Base-by-base conservation (phyloP, 2,113 vertebrate genomes). In the Entelurus aequoreus region DNA sequence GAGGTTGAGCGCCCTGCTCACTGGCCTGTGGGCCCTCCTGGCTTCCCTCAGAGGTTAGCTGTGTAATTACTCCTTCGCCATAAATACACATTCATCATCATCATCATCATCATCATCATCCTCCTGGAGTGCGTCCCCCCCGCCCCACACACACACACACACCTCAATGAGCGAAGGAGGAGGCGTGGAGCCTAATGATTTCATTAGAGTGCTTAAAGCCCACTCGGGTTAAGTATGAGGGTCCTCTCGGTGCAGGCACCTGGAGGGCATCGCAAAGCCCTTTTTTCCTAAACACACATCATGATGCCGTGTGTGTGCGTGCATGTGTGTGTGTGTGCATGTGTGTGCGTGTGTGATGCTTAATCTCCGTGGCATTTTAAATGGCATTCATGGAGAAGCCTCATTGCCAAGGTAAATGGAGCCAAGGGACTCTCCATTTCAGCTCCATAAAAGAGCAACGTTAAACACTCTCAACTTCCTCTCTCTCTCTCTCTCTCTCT, bases 51-150 rank as follows among this genome's bases (percentile, higher is more conserved):
- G 94, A 95, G 96, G 95, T 98, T 95, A 93, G 93, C 93, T 93
- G 94, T 95, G 95, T 98, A 99, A 98, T 98, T 98, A 98, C 93
- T 89, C 83, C 86, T 82, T 86, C 83, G 75, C 78, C 76, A 94
- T 92, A 92, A 92, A 95, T 94, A 95, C 91, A 98, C 94, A 98
- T 96, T 98, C 95, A 96, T 97, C 95, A 95, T 96, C 94, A 95
- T 94, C 28, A 28, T 28, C 21, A 28, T 3, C 28, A 28, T 28
- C 28, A 28, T 28, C 28, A 28, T 97, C 95, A 95, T 96, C 94
- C 95, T 94, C 92, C 94, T 92, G 91, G 93, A 92, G 92, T 28
- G 28, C 4, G 4, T 28, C 90, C 92, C 89, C 11, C 40, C 91
- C 89, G 91, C 92, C 92, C 94, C 90, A 28, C 28, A 28, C 28